phyloP scores from a whole-genome alignment of 2,888 invertebrate species.

The Molanna angustata region DNA sequence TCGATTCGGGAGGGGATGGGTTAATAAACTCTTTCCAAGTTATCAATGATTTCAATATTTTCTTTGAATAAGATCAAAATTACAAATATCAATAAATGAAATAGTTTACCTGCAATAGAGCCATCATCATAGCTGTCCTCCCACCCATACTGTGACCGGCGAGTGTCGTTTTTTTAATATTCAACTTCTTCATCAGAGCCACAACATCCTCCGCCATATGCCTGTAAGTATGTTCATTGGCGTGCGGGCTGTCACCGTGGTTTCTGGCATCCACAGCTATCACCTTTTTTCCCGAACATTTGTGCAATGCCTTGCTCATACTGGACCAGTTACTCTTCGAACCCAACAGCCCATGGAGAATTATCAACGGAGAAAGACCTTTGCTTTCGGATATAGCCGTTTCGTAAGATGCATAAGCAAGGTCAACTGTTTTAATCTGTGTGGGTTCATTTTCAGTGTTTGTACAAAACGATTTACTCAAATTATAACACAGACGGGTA shows the following conservation, averaged over 20 bases:
- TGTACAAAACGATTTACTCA: constrained; percentile 12
- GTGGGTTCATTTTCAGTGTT: constrained; percentile 15
- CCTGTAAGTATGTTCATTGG: constrained; percentile 66
- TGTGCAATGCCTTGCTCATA: constrained; percentile 67
- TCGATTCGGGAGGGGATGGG: not conserved
- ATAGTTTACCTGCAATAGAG: constrained; percentile 64
- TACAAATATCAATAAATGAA: not conserved
- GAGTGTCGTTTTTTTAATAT: constrained; percentile 63
- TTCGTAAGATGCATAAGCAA: constrained; percentile 68
- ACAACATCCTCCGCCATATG: constrained; percentile 73
- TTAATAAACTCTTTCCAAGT: not conserved
- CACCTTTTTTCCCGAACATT: constrained; percentile 65
- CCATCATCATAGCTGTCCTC: constrained; percentile 82
- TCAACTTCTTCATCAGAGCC: constrained; percentile 60
- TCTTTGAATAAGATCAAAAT: not conserved
- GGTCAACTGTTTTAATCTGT: constrained; percentile 51
- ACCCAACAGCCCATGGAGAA: constrained; percentile 84
- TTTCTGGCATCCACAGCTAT: constrained; percentile 87
- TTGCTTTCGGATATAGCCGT: constrained; percentile 43
- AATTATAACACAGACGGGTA: constrained; percentile 5
- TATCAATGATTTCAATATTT: not conserved
- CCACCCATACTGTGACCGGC: constrained; percentile 97
- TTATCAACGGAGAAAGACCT: constrained; percentile 64
- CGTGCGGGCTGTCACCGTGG: constrained; percentile 91
- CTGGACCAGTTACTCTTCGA: constrained; percentile 85